A percentile compares a stretch with the other conserved stretches of the same genome.
Conservation (phyloP, 2,113 vertebrate species). For the Diphyllodes magnificus region DNA sequence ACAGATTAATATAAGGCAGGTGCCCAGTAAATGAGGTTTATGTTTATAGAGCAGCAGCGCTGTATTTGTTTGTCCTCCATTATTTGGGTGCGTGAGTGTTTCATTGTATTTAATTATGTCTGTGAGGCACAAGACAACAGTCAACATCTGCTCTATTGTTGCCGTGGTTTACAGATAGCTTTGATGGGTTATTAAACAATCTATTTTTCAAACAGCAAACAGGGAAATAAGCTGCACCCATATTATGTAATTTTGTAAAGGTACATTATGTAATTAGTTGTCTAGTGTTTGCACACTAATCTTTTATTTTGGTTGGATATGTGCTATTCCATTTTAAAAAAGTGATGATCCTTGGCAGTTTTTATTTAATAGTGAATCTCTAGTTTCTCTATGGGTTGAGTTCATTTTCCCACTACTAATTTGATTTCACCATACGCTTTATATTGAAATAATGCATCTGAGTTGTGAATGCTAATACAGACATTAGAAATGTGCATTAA, state of each 20-base stretch:
- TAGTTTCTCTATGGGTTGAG: neutral
- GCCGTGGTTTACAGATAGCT: constrained; percentile 77
- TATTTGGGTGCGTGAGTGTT: constrained; percentile 64
- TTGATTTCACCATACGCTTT: neutral
- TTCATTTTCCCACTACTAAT: neutral
- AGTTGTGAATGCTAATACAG: neutral
- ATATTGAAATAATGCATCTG: neutral
- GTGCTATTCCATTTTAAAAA: constrained; percentile 1
- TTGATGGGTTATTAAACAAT: constrained; percentile 84
- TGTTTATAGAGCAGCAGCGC: constrained; percentile 48
- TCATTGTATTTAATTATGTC: constrained; percentile 80
- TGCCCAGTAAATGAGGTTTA: constrained; percentile 62
- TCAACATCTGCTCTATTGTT: constrained; percentile 84
- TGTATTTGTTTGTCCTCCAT: constrained; percentile 67
- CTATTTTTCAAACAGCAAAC: constrained; percentile 75
- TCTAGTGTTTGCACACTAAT: constrained; percentile 43
- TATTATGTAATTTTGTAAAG: constrained; percentile 70
- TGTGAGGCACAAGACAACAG: constrained; percentile 75
- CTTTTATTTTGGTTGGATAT: constrained; percentile 59
- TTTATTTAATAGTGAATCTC: neutral
- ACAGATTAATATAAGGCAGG: constrained; percentile 55
- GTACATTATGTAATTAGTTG: constrained; percentile 71
- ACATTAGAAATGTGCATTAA: neutral
- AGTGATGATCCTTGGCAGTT: neutral
- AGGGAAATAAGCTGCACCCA: constrained; percentile 66